Evolutionary conservation across 2,113 vertebrate species (phyloP), one percentile per base, ranked within the genome.

Genomic region (Centrocercus urophasianus): DNA sequence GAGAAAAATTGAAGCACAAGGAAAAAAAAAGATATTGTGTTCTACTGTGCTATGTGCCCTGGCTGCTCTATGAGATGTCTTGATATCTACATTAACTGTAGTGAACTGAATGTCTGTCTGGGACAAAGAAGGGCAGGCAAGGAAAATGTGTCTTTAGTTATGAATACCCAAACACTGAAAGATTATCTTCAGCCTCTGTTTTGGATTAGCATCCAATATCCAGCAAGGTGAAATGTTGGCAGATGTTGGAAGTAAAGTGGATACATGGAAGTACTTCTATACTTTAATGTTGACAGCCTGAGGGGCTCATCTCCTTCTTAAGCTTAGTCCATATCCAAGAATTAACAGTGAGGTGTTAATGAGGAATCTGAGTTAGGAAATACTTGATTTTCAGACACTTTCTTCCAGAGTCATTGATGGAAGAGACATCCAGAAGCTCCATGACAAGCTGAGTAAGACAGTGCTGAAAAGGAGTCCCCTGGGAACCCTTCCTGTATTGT

Each of bases 291-390:
- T 40, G 22, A 50, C 59, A 18, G 8, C 10, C 50, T 72, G 86
- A 65, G 77, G 13, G 16, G 10, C 11, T 61, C 4, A 0, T 54
- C 8, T 56, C 3, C 13, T 83, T 13, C 32, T 11, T 36, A 61
- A 61, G 11, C 17, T 36, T 0, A 0, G 5, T 19, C 4, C 6
- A 0, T 11, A 27, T 38, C 18, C 40, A 22, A 19, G 22, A 64
- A 45, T 38, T 50, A 50, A 70, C 42, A 8, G 47, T 15, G 60
- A 17, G 14, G 8, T 63, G 4, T 67, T 67, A 67, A 47, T 0
- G 3, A 76, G 57, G 13, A 8, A 25, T 72, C 32, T 79, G 27
- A 84, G 4, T 8, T 50, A 52, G 19, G 34, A 69, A 75, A n/a
- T 69, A 21, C 5, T 43, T 63, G 13, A 34, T 73, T 80, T 70